These are phyloP conservation scores for Lepidothrix coronata DNA, from an alignment of 2,113 vertebrate species.

Conservation along the genomic window DNA sequence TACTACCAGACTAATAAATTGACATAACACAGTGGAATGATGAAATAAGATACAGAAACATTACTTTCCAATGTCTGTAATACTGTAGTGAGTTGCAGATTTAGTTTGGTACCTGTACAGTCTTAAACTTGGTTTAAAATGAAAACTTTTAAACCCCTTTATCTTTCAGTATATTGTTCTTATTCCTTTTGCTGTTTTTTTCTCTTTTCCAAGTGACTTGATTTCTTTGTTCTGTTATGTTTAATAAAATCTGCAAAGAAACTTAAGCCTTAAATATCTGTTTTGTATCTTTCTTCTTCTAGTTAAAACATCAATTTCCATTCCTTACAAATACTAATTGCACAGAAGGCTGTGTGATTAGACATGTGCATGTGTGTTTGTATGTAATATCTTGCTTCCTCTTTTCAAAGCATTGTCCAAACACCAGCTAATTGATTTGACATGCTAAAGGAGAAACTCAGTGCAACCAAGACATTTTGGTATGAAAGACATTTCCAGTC, in stretches of 20 bases:
- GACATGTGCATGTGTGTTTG: conserved; percentile 2
- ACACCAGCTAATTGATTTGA: conserved; percentile 63
- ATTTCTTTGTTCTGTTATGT: not conserved
- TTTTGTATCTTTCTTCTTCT: not conserved
- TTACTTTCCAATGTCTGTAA: not conserved
- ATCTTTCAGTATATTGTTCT: not conserved
- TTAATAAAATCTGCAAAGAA: not conserved
- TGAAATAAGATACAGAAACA: not conserved
- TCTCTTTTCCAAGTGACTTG: not conserved
- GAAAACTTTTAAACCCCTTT: not conserved
- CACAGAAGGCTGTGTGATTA: not conserved
- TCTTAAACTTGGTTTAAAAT: not conserved
- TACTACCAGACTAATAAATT: not conserved
- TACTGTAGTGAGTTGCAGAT: not conserved
- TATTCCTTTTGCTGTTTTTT: not conserved
- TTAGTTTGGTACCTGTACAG: not conserved
- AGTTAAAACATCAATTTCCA: not conserved
- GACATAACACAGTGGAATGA: not conserved
- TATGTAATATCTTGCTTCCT: conserved; percentile 44
- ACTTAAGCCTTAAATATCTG: not conserved
- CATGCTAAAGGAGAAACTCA: conserved; percentile 38
- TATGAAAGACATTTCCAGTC: conserved; percentile 64
- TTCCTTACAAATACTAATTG: conserved; percentile 30
- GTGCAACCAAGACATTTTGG: conserved; percentile 31
- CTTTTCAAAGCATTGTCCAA: conserved; percentile 63